Evolutionary conservation across 2,888 invertebrate genomes (phyloP), one percentile per base, ranked within the genome.

Genomic region (Falcaria lacertinaria): DNA sequence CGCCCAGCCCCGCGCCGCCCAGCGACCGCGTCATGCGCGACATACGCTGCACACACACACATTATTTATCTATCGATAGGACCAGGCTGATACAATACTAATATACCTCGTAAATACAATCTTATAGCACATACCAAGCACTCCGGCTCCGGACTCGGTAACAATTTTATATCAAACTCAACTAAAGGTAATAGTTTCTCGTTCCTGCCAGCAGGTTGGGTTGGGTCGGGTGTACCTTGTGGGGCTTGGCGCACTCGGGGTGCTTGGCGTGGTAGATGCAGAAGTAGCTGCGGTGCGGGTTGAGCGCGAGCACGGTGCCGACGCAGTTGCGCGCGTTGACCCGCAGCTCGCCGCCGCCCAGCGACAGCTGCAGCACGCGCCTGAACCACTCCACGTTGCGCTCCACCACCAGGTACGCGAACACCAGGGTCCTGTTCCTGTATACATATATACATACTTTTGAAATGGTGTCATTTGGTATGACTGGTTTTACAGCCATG

Each of bases 201-300:
- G 2, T 5, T 19, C 19, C 4, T 19, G 19, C 14, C 5, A 7
- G 13, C 7, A 22, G 19, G 34, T 45, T 37, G 15, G 17, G 42
- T 8, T 34, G 16, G 14, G 39, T 34, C 28, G 44, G 35, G 15
- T 54, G 54, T 76, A 93, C 93, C 91, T 93, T 94, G 42, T 92
- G 91, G 36, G 93, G 92, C 64, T 92, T 92, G 54, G 90, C 88
- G 46, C 91, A 91, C 85, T 97, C 97, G 1, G 96, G 96, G 82
- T 98, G 97, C 84, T 97, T 98, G 44, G 97, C 97, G 89, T 99
- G 99, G 89, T 98, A 99, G 91, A 99, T 98, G 80, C 98, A 98
- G 90, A 98, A 99, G 90, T 99, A 98, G 87, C 97, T 97, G 52
- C 98, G 92, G 87, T 97, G 97, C 16, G 99, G 98, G 87, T 99